A percentile compares a stretch with the other conserved stretches of the same genome.
Evolutionary conservation across 2,888 invertebrate species (phyloP).

Genomic region (Peribatodes rhomboidaria): DNA sequence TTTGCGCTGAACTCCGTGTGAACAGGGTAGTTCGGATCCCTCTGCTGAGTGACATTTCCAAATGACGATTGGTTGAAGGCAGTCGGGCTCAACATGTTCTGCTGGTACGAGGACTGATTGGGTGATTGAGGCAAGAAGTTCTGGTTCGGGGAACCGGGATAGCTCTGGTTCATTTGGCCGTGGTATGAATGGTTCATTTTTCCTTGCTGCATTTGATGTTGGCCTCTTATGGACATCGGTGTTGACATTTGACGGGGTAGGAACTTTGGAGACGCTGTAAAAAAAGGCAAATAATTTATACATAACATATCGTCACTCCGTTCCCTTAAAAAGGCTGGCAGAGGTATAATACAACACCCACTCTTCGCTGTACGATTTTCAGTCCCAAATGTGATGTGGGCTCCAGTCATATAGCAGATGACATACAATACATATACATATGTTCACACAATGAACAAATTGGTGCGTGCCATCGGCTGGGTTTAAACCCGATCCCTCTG

Average conservation of each 20-base stretch:
- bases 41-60: constrained; percentile 71
- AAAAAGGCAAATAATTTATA: not conserved
- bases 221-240: constrained; percentile 76
- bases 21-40: constrained; percentile 72
- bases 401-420: no score
- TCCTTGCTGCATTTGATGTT: constrained; percentile 67
- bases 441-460: no score
- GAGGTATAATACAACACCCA: no score
- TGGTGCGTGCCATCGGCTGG: no score
- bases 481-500: no score
- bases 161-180: constrained; percentile 70
- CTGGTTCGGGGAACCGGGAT: constrained; percentile 67
- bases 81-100: constrained; percentile 67
- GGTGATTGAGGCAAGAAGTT: constrained; percentile 67
- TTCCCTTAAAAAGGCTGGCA: no score
- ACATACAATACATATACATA: no score
- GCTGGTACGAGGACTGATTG: constrained; percentile 74
- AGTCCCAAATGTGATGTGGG: no score
- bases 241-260: constrained; percentile 83
- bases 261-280: constrained; percentile 79
- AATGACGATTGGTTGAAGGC: constrained; percentile 76
- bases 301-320: no score
- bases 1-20: constrained; percentile 89
- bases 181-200: constrained; percentile 76
- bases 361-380: no score